These are phyloP conservation scores for Criorhina ranunculi DNA, from an alignment of 2,888 invertebrate species.

Conservation along the genomic window DNA sequence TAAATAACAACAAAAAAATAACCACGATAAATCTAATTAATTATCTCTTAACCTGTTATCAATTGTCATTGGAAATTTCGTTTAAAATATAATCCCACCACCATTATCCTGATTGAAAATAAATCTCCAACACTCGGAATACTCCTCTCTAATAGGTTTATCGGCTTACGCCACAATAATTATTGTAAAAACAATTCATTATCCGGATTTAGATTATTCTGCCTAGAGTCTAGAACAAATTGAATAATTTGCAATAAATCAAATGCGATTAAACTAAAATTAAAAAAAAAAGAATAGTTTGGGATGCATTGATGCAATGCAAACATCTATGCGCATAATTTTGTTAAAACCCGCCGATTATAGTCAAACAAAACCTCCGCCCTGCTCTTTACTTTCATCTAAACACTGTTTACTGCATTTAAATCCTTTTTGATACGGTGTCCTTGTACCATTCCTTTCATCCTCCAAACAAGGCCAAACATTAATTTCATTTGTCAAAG, in stretches of 20 bases:
- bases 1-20: too few relatives aligned
- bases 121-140: not conserved
- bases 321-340: not conserved
- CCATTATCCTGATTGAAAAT: conserved; percentile 1
- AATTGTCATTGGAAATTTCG: not conserved
- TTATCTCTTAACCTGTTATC: not conserved
- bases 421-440: conserved; percentile 3
- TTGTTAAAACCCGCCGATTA: not conserved
- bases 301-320: not conserved
- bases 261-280: conserved; percentile 1
- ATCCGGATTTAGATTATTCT: not conserved
- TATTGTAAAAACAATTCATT: conserved; percentile 19
- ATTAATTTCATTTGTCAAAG: conserved; percentile 46
- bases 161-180: conserved; percentile 1
- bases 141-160: not conserved
- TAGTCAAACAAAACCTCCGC: not conserved
- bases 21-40: not conserved
- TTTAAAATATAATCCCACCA: not conserved
- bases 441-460: not conserved
- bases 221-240: not conserved
- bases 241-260: not conserved
- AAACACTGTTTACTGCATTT: not conserved
- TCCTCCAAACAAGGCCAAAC: not conserved
- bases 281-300: not conserved
- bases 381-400: not conserved